phyloP scores from a whole-genome alignment of 2,113 vertebrate genomes.

The Gila orcuttii region DNA sequence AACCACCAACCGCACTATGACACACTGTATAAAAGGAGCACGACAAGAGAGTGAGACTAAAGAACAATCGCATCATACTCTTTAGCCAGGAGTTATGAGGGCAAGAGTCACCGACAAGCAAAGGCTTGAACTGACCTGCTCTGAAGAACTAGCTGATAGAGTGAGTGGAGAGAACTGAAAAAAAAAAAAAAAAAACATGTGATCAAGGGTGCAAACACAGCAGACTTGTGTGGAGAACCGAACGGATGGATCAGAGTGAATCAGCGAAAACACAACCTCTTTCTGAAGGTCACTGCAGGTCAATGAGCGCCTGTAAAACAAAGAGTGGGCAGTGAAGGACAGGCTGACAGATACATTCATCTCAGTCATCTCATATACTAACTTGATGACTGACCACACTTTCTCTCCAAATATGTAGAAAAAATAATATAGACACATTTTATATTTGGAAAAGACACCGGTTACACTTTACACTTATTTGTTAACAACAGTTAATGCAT shows the following conservation, averaged over 20 bases:
- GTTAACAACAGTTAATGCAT: no score
- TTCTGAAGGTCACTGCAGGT: slow-evolving; percentile 62
- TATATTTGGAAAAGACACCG: background rate
- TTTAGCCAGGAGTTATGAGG: background rate
- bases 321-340: slow-evolving; percentile 32
- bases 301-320: slow-evolving; percentile 51
- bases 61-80: background rate
- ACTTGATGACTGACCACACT: background rate
- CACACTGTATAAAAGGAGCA: background rate
- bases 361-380: background rate
- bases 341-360: background rate
- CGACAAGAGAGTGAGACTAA: background rate
- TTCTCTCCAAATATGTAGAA: background rate
- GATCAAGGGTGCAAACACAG: slow-evolving; percentile 30
- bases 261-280: slow-evolving; percentile 68
- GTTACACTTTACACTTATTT: background rate
- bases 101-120: background rate
- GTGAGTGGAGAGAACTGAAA: background rate
- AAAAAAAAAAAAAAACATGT: background rate
- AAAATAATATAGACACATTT: background rate
- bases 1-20: background rate
- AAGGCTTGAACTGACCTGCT: slow-evolving; percentile 4
- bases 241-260: slow-evolving; percentile 59
- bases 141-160: background rate
- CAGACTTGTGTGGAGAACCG: slow-evolving; percentile 54